Percentiles rank a stretch among this genome's conserved stretches.
Evolutionary conservation across 2,888 invertebrate species (phyloP).

Genomic region (Ophion slaviceki): DNA sequence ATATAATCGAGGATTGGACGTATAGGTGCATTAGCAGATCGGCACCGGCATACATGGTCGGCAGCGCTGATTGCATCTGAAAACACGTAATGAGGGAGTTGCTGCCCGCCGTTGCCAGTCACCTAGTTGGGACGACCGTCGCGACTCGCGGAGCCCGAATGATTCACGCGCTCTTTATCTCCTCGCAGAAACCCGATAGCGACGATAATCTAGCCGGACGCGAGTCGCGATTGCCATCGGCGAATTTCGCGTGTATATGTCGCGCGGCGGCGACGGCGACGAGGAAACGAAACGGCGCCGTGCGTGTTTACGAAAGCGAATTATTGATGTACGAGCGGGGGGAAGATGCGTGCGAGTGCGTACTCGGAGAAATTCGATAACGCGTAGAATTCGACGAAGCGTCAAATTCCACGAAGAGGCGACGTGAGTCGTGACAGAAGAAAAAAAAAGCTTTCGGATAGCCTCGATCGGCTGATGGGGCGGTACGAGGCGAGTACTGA

Average conservation of each 20-base stretch:
- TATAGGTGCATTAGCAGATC: background rate
- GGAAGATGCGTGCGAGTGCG: background rate
- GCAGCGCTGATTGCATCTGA: background rate
- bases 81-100: background rate
- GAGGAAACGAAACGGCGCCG: background rate
- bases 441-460: background rate
- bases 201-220: background rate
- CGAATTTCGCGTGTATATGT: background rate
- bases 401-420: background rate
- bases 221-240: background rate
- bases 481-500: background rate
- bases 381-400: background rate
- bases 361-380: background rate
- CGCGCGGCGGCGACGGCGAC: background rate
- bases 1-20: conserved; percentile 21
- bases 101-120: background rate
- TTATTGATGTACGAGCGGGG: background rate
- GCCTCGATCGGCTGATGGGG: background rate
- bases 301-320: conserved; percentile 1
- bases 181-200: background rate
- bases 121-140: background rate
- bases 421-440: no score
- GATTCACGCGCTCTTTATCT: background rate
- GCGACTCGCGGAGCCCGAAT: background rate
- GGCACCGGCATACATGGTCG: conserved; percentile 15